Evolutionary conservation across 2,888 invertebrate species (phyloP), one percentile per base, ranked within the genome.

Genomic region (Epirrhoe alternata): DNA sequence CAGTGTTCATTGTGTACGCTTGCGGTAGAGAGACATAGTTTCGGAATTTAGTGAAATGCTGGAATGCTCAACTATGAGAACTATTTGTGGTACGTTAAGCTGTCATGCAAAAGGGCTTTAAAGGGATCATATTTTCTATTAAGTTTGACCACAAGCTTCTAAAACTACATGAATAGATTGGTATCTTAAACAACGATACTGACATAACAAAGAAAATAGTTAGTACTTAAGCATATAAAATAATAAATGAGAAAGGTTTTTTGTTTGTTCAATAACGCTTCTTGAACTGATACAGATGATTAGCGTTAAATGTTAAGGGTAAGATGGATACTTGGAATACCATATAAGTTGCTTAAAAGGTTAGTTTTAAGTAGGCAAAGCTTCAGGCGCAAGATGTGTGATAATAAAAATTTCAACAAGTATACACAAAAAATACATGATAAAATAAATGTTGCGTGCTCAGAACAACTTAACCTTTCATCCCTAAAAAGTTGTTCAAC

Each of bases 11-110:
- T 64, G 57, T 61, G 54, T 57, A 57, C 14, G 57, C 53, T 51
- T 45, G 61, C 35, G 51, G 58, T 31, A 38, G 14, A 38, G 14
- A 58, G 61, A 62, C 60, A 64, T 68, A 66, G 68, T 68, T 60
- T 61, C 24, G 56, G 45, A 60, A 66, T 68, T 52, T 45, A 56
- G 45, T 51, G 64, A 45, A 58, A 61, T 49, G 33, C 55, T 33
- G 60, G 62, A 42, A 56, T 65, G 55, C 55, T 8, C 12, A 12
- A 62, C 61, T 60, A 57, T 58, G 53, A 58, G 53, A 53, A 65
- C 51, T 57, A 61, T 61, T 61, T 45, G 35, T 8, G 61, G 60
- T 51, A 60, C 61, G 53, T 57, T 35, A 6, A 49, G 53, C 49
- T 30, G 56, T 47, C 17, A 33, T 42, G 53, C 55, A 61, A 59